Evolutionary conservation across 2,113 vertebrate genomes (phyloP).

Genomic region (Amphiprion percula): DNA sequence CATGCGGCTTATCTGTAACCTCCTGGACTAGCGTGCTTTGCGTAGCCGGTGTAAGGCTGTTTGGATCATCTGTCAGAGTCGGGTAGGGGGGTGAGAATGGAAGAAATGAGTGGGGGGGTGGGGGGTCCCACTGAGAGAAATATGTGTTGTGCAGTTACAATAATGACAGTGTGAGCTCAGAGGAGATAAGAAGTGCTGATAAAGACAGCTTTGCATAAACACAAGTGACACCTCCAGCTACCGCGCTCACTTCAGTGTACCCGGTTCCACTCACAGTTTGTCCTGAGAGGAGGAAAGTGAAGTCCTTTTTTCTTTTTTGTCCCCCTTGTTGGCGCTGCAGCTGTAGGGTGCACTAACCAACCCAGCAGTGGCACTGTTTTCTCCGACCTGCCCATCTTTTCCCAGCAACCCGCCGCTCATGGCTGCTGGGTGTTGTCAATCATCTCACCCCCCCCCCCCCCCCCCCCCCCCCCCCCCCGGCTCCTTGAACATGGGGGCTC

Average conservation of each 20-base stretch:
- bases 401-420: slow-evolving; percentile 61
- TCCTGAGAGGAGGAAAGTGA: slow-evolving; percentile 34
- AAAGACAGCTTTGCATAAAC: slow-evolving; percentile 68
- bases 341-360: slow-evolving; percentile 67
- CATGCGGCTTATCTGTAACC: slow-evolving; percentile 54
- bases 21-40: slow-evolving; percentile 53
- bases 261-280: slow-evolving; percentile 25
- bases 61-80: slow-evolving; percentile 69
- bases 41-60: slow-evolving; percentile 46
- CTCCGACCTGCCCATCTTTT: slow-evolving; percentile 69
- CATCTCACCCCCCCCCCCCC: slow-evolving; percentile 70
- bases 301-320: background rate
- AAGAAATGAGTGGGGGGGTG: background rate
- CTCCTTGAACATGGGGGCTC: slow-evolving; percentile 73
- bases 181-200: slow-evolving; percentile 67
- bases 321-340: slow-evolving; percentile 33
- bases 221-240: slow-evolving; percentile 64
- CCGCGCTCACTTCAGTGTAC: slow-evolving; percentile 41
- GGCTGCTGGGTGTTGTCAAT: slow-evolving; percentile 82
- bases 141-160: slow-evolving; percentile 42
- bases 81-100: slow-evolving; percentile 6
- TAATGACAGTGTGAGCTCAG: slow-evolving; percentile 46
- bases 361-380: slow-evolving; percentile 57
- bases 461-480: slow-evolving; percentile 55
- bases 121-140: slow-evolving; percentile 32